Evolutionary conservation across 1,140 invertebrate species (phyloP), one percentile per base, ranked within the genome.

Genomic region (Araneus ventricosus): DNA sequence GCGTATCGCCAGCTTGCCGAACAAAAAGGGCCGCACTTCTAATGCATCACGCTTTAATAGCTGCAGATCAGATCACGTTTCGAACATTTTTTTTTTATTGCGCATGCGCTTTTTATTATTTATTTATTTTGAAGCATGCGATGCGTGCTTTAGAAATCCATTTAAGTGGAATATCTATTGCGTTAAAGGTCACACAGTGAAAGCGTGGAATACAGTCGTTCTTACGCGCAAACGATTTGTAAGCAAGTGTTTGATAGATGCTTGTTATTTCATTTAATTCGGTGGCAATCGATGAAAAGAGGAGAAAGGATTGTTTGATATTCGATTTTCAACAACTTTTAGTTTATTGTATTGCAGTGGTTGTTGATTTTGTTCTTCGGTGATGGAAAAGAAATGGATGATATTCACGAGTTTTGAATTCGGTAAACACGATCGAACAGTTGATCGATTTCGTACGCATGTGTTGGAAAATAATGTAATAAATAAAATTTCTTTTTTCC

Each of bases 161-260:
- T 75, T 75, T 75, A 75, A 75, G 70, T 75, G 70, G 70, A 75
- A 75, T 75, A 75, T 75, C 70, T 75, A 75, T 52, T 75, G 70
- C 70, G 17, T 6, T 37, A 37, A 37, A 75, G 70, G 70, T 75
- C 70, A 75, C 70, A 37, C 70, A 75, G 30, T 34, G 17, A 34
- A 75, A 75, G 30, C 10, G 30, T 20, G 17, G 10, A 37, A 30
- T 37, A 20, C 70, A 34, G 30, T 34, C 34, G 67, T 37, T 75
- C 30, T 75, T 17, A 30, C 34, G 30, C 8, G 67, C 14, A 34
- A 75, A 34, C 14, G 34, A 75, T 75, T 6, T 34, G 70, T 34
- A 30, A n/a, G 27, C 70, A 34, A 34, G 27, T 75, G 70, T 37
- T 75, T 75, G 70, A 75, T 75, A 4, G 7, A 75, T 37, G 70